phyloP scores from a whole-genome alignment of 2,888 invertebrate genomes.

The Dioctria linearis region DNA sequence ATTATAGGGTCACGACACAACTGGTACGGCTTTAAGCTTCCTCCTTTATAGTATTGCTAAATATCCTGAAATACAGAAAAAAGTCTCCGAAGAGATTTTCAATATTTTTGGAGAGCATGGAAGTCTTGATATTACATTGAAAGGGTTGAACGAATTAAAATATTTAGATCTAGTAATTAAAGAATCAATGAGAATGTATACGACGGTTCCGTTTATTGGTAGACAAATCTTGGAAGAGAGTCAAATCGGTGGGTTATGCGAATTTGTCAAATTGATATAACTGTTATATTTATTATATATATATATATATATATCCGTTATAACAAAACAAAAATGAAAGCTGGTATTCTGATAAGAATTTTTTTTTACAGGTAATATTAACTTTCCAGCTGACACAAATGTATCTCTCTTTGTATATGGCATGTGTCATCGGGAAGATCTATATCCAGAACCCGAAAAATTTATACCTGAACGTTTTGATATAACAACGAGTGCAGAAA shows the following conservation, averaged over 20 bases:
- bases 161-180: conserved; percentile 56
- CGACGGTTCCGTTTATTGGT: conserved; percentile 55
- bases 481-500: conserved; percentile 41
- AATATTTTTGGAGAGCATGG: conserved; percentile 62
- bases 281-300: too few relatives aligned
- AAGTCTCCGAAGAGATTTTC: conserved; percentile 66
- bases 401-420: conserved; percentile 33
- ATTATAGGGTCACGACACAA: conserved; percentile 69
- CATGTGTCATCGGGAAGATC: conserved; percentile 54
- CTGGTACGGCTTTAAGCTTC: conserved; percentile 69
- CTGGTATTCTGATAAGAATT: not conserved
- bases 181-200: conserved; percentile 56
- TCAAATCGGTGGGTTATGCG: not conserved
- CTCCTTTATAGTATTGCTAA: conserved; percentile 68
- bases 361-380: conserved; percentile 13
- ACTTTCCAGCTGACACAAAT: conserved; percentile 36
- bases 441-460: conserved; percentile 58
- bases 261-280: not conserved
- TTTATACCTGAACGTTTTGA: conserved; percentile 61
- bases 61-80: conserved; percentile 68
- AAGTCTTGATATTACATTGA: conserved; percentile 18
- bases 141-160: conserved; percentile 25
- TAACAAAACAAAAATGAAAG: not conserved
- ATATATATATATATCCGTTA: not conserved
- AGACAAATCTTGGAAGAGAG: conserved; percentile 46